phyloP scores from a whole-genome alignment of 2,888 invertebrate genomes.

The Euplagia quadripunctaria region DNA sequence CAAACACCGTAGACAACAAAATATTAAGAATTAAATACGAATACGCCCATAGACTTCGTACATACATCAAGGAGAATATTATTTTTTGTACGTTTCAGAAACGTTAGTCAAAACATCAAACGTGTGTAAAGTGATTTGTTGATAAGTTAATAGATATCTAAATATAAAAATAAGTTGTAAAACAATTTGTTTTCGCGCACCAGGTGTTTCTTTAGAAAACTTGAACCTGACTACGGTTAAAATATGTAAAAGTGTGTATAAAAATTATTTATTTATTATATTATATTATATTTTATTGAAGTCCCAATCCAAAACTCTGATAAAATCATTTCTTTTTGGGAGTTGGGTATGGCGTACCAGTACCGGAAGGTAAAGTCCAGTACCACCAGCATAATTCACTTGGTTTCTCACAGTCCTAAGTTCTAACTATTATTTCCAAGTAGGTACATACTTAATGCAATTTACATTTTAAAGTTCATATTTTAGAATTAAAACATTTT shows the following conservation, averaged over 20 bases:
- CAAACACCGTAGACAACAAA: slow-evolving; percentile 7
- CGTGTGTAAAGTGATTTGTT: slow-evolving; percentile 49
- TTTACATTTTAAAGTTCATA: too few species aligned
- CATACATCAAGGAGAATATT: slow-evolving; percentile 56
- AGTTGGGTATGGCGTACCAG: too few species aligned
- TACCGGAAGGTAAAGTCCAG: too few species aligned
- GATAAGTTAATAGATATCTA: slow-evolving; percentile 43
- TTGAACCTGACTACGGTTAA: slow-evolving; percentile 12
- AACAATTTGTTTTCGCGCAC: slow-evolving; percentile 22
- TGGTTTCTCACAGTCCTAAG: too few species aligned
- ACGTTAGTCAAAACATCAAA: slow-evolving; percentile 40
- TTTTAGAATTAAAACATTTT: background rate
- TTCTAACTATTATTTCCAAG: background rate
- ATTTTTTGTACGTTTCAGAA: slow-evolving; percentile 71
- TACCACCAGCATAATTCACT: too few species aligned
- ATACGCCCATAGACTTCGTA: slow-evolving; percentile 52
- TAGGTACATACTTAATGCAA: too few species aligned
- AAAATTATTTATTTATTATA: background rate
- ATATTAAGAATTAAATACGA: slow-evolving; percentile 30
- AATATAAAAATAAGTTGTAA: slow-evolving; percentile 51
- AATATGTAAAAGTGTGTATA: background rate
- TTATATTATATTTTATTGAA: background rate
- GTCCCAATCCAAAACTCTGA: background rate
- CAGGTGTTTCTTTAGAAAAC: slow-evolving; percentile 8
- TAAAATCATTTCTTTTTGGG: too few species aligned